Conservation (phyloP, 2,888 invertebrate species). For the Cephus pygmeus region DNA sequence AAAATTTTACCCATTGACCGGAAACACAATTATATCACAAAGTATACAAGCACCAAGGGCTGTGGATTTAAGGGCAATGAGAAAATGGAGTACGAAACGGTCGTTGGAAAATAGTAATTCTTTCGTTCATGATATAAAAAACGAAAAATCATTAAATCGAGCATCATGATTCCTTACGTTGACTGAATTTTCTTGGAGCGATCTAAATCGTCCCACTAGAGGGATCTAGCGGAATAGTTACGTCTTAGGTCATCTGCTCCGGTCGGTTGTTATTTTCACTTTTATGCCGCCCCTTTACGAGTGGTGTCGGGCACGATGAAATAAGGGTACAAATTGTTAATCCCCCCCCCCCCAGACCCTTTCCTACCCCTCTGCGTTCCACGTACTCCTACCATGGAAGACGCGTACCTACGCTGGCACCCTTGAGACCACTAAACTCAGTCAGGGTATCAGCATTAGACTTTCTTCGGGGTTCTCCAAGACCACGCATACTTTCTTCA, state of each 20-base stretch:
- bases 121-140: not conserved
- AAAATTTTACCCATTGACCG: not conserved
- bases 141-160: too few species aligned
- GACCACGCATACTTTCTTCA: not conserved
- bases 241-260: constrained; percentile 25
- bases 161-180: too few species aligned
- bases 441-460: constrained; percentile 20
- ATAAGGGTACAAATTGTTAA: constrained; percentile 32
- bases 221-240: constrained; percentile 2
- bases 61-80: not conserved
- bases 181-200: not conserved
- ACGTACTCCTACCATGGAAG: not conserved
- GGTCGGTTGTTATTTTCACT: constrained; percentile 28
- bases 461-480: constrained; percentile 1
- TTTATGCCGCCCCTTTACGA: constrained; percentile 30
- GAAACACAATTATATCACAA: not conserved
- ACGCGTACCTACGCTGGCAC: constrained; percentile 18
- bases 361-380: not conserved
- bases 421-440: constrained; percentile 26
- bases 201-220: not conserved
- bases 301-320: constrained; percentile 26
- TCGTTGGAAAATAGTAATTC: not conserved
- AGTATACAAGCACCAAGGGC: not conserved
- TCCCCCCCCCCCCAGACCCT: constrained; percentile 6
- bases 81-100: not conserved